phyloP scores from a whole-genome alignment of 2,888 invertebrate species.

The Anticlea derivata region DNA sequence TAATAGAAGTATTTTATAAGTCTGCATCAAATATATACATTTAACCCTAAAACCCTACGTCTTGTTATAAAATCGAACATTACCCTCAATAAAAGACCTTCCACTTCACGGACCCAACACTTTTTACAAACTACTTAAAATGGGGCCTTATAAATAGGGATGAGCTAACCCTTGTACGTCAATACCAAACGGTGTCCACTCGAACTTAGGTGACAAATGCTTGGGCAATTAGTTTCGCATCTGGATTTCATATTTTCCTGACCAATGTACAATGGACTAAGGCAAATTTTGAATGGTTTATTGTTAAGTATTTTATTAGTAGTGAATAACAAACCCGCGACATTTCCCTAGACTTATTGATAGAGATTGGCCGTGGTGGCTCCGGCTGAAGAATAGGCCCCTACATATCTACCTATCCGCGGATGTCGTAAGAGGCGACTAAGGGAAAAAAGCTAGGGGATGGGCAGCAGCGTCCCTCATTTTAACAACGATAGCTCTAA shows the following conservation, averaged over 20 bases:
- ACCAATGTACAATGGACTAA: background rate
- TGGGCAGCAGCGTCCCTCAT: no score
- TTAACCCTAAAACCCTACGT: conserved; percentile 3
- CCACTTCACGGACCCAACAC: conserved; percentile 12
- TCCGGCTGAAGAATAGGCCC: no score
- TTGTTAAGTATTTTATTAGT: background rate
- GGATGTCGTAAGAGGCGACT: no score
- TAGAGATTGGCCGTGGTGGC: no score
- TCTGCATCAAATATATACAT: background rate
- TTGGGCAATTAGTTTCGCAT: background rate
- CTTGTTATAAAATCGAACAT: conserved; percentile 14
- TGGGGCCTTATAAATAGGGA: conserved; percentile 18
- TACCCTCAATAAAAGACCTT: conserved; percentile 15
- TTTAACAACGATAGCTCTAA: no score
- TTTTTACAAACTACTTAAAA: conserved; percentile 17
- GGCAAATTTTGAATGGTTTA: conserved; percentile 2
- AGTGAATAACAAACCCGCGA: no score
- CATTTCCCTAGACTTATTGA: no score
- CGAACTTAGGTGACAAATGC: conserved; percentile 18
- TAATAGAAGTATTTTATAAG: no score
- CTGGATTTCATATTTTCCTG: background rate
- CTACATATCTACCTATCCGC: no score
- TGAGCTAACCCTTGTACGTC: conserved; percentile 23
- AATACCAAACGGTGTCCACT: conserved; percentile 23
- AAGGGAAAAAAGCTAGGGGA: no score